Base-by-base conservation (phyloP, 2,113 vertebrate species). In the Xenopus borealis region DNA sequence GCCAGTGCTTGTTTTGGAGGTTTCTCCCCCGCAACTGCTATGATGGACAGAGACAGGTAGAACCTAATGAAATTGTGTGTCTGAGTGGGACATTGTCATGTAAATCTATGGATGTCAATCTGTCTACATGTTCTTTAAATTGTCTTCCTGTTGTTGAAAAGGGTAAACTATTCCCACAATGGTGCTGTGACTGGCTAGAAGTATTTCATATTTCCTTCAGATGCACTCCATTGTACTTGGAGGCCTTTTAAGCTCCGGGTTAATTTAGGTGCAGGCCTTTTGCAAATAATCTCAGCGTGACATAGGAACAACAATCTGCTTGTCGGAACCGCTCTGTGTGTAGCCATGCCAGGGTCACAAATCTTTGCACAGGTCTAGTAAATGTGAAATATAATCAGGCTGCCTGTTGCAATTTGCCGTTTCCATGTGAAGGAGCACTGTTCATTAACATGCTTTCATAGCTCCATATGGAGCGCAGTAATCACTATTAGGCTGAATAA, bases 401-500 rank as follows among this genome's bases (percentile, higher is more conserved):
- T 45, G 66, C 73, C 59, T 76, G 73, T 63, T 69, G 73, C 59
- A 46, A 63, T 76, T 76, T 76, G 73, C 62, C 27, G 66, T 69
- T 76, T 69, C 18, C 66, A 69, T 45, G 46, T 62, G 66, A 63
- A 62, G 66, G 17, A 57, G 10, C 58, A 52, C 66, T 53, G 62
- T 69, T 69, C 66, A 76, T 76, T 76, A 76, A 63, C 59, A 76
- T 50, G 73, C 58, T 69, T 76, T 76, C 66, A 69, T 63, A 63
- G 33, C 59, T 69, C 73, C 73, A 69, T 76, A 69, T 76, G 66
- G 73, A 69, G 62, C 58, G 16, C 44, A 69, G 66, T 69, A 69
- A 75, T 75, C 23, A 76, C 62, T 76, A 76, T 69, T 76, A 69
- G 66, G 66, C 73, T 76, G 66, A 76, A 69, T 76, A 69, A 63